Evolutionary conservation across 1,140 invertebrate species (phyloP), one percentile per base, ranked within the genome.

Genomic region (Plutomurus gul): DNA sequence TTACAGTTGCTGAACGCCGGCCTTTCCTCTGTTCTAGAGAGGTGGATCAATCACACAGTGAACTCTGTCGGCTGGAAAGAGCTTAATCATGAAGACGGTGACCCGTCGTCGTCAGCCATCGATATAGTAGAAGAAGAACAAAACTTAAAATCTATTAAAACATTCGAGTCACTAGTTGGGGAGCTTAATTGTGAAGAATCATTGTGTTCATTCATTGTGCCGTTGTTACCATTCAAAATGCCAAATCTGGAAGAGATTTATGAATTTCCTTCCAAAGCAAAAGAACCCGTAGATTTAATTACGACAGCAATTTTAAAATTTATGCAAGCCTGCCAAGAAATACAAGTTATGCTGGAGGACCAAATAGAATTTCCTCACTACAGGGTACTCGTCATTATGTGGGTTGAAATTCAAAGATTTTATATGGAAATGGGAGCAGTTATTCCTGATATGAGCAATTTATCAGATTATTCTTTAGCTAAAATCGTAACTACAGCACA

Each of bases 1-100:
- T 16, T 77, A 40, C 83, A 84, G 46, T 33, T 84, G 10, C 46
- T 78, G 1, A 51, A 49, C 22, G 83, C 81, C 10, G 75, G 71
- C 4, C 46, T 82, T 11, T 33, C 16, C 47, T 8, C 16, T 18
- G 46, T 82, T 7, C 40, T 84, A 18, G 75, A 82, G 51, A 72
- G 65, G 8, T 82, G 81, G 81, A 79, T 82, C 46, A 10, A n/a
- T 4, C 77, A 84, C 30, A 36, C 71, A 3, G 13, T 82, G 0
- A 20, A 47, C 18, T 60, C 60, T 0, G 8, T 81, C n/a, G 81
- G 79, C 11, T 80, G 60, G 40, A 65, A n/a, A 65, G 30, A 47
- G 13, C 4, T 18, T 47, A 0, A 18, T 30, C 27, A 11, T 8
- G 18, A 27, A 20, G 33, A 11, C 40, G 6, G 1, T n/a, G 47